Evolutionary conservation across 1,140 invertebrate genomes (phyloP).

Genomic region (Anoplolepis gracilipes): DNA sequence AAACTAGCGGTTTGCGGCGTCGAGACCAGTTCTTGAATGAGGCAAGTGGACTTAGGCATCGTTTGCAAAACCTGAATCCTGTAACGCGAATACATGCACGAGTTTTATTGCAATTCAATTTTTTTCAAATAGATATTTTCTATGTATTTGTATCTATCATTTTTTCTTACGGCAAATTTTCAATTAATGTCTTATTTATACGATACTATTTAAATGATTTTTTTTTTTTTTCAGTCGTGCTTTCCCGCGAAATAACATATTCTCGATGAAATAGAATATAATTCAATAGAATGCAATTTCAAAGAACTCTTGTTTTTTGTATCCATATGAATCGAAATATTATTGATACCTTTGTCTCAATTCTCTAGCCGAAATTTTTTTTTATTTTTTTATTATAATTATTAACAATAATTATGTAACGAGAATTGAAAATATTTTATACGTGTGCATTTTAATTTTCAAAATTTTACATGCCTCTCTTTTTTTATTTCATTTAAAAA

Average conservation of each 20-base stretch:
- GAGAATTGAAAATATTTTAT: background rate
- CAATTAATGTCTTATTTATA: too few species aligned
- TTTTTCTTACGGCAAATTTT: too few species aligned
- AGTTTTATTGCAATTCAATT: constrained; percentile 25
- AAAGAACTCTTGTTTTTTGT: constrained; percentile 27
- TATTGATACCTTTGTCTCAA: background rate
- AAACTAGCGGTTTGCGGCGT: constrained; percentile 68
- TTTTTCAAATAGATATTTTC: too few species aligned
- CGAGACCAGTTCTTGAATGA: constrained; percentile 73
- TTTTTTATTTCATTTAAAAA: background rate
- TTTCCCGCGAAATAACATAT: background rate
- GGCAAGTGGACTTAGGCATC: constrained; percentile 65
- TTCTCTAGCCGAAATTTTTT: background rate
- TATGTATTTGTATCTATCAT: too few species aligned
- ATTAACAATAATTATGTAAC: background rate
- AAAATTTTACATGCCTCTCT: background rate
- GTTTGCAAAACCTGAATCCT: constrained; percentile 69
- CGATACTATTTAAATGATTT: too few species aligned
- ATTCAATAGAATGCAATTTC: too few species aligned
- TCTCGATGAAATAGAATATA: background rate
- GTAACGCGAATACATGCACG: constrained; percentile 9
- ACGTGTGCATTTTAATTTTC: too few species aligned
- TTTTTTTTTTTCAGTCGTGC: too few species aligned
- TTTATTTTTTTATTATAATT: too few species aligned
- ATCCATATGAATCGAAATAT: constrained; percentile 14